phyloP scores from a whole-genome alignment of 2,113 vertebrate genomes.

The Cichladusa arquata region DNA sequence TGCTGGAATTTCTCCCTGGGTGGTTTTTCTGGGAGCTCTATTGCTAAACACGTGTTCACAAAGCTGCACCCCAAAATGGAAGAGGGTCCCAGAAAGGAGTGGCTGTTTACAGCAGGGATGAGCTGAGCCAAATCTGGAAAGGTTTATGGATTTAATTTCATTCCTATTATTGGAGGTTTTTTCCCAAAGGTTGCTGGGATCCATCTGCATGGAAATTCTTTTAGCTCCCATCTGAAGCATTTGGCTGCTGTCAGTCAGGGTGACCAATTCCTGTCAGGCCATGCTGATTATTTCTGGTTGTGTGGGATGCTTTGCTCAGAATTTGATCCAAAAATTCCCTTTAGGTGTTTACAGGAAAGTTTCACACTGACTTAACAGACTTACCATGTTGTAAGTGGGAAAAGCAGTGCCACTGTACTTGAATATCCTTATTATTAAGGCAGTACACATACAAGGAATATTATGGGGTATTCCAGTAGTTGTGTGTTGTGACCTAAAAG shows the following conservation, averaged over 20 bases:
- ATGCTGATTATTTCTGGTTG: rapidly evolving
- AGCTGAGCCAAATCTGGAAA: not conserved
- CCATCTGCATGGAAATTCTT: not conserved
- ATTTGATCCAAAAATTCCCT: not conserved
- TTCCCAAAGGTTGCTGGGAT: rapidly evolving
- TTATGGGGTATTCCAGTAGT: not conserved
- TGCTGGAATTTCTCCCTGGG: not conserved
- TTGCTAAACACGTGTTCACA: rapidly evolving
- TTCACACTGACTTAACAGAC: not conserved
- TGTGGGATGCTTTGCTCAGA: not conserved
- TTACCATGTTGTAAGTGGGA: not conserved
- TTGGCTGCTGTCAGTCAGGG: not conserved
- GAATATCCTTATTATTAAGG: not conserved
- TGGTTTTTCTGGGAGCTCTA: rapidly evolving
- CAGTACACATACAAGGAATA: rapidly evolving
- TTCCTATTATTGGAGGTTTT: not conserved
- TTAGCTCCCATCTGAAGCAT: not conserved
- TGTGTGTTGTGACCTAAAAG: not conserved
- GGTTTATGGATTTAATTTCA: not conserved
- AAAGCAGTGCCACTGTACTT: not conserved
- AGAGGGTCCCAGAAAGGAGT: not conserved
- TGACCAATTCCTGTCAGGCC: not conserved
- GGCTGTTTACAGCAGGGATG: not conserved
- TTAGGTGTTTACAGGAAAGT: not conserved
- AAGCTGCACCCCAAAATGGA: not conserved